Evolutionary conservation across 2,888 invertebrate genomes (phyloP).

Genomic region (Drosophila incognita): DNA sequence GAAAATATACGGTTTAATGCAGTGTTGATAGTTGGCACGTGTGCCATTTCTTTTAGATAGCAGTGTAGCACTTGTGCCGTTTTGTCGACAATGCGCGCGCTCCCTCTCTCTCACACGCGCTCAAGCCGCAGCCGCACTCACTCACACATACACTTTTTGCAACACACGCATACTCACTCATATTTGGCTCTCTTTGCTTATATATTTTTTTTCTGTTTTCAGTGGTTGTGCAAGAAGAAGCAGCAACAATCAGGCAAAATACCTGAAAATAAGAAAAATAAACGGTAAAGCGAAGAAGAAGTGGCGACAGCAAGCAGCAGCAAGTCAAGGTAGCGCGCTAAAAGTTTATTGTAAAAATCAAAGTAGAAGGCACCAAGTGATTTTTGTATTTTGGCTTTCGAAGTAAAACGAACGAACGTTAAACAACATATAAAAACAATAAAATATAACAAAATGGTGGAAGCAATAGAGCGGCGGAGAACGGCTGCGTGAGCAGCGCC

Average conservation of each 20-base stretch:
- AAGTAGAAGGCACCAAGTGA: constrained; percentile 70
- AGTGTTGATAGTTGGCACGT: constrained; percentile 33
- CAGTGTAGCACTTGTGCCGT: constrained; percentile 76
- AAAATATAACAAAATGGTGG: constrained; percentile 82
- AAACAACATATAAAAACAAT: constrained; percentile 68
- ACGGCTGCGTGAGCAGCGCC: constrained; percentile 83
- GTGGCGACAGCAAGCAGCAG: constrained; percentile 73
- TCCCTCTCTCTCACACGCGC: constrained; percentile 67
- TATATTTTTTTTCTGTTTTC: constrained; percentile 77
- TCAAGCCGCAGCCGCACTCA: constrained; percentile 62
- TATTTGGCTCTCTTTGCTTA: constrained; percentile 72
- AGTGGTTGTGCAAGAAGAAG: constrained; percentile 83
- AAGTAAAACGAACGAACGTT: constrained; percentile 50
- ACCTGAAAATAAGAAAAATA: constrained; percentile 78
- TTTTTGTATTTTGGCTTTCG: constrained; percentile 53
- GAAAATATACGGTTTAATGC: constrained; percentile 1
- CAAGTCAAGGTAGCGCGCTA: constrained; percentile 72
- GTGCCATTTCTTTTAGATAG: constrained; percentile 48
- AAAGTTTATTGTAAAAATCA: constrained; percentile 80
- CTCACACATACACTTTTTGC: constrained; percentile 57
- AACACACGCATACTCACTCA: constrained; percentile 58
- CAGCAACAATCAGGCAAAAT: constrained; percentile 81
- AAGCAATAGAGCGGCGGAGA: constrained; percentile 83
- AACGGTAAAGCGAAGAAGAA: constrained; percentile 84
- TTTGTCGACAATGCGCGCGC: constrained; percentile 79